Conservation (phyloP, 2,797 vertebrate species). For the Sibirionetta formosa region DNA sequence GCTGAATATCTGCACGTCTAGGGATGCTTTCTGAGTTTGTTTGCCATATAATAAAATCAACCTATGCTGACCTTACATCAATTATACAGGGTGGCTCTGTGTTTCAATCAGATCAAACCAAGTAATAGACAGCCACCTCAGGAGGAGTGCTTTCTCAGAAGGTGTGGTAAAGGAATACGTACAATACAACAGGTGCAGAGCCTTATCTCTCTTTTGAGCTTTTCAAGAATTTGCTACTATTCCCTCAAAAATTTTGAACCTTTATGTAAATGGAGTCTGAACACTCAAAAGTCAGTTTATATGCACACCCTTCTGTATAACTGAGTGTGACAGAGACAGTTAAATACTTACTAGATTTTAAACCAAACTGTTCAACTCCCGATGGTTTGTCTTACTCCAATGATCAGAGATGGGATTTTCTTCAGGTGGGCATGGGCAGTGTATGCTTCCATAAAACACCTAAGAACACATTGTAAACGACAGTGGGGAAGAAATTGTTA, state of each 20-base stretch:
- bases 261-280: background rate
- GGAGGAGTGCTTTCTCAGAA: background rate
- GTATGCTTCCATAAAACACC: background rate
- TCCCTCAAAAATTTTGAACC: background rate
- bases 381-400: background rate
- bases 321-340: background rate
- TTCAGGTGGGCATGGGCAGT: rapidly evolving
- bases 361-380: background rate
- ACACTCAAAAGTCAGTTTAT: background rate
- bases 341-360: background rate
- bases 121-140: background rate
- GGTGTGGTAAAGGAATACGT: background rate
- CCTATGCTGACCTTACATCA: background rate
- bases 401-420: background rate
- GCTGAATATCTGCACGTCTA: background rate
- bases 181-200: background rate
- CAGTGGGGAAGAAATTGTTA: background rate
- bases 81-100: background rate
- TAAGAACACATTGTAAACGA: rapidly evolving
- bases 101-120: background rate
- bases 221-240: background rate
- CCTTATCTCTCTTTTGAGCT: background rate
- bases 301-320: background rate
- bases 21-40: background rate
- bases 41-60: background rate